Conservation (phyloP, 2,888 invertebrate genomes). For the Formica aserva region DNA sequence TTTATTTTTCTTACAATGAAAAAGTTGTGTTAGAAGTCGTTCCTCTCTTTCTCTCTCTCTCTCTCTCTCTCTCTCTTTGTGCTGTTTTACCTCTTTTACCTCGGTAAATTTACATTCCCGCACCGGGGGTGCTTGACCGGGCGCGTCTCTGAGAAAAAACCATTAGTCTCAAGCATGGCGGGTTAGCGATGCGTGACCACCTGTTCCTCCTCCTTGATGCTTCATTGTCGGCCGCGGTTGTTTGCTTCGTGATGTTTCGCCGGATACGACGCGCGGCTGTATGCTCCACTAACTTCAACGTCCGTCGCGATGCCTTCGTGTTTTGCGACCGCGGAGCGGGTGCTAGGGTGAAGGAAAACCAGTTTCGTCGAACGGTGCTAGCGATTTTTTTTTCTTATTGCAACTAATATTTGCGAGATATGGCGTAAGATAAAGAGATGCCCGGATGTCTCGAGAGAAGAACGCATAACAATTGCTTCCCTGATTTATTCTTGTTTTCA, state of each 20-base stretch:
- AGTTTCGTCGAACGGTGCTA: constrained; percentile 30
- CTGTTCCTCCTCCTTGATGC: constrained; percentile 60
- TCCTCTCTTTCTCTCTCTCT: too few species aligned
- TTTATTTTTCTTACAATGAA: background rate
- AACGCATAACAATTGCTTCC: background rate
- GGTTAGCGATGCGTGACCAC: constrained; percentile 68
- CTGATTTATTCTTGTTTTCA: background rate
- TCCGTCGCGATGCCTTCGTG: constrained; percentile 62
- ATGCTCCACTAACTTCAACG: constrained; percentile 70
- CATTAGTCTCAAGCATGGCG: constrained; percentile 4
- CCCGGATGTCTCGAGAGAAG: background rate
- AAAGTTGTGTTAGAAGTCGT: background rate
- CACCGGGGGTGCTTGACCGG: constrained; percentile 26
- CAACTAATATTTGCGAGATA: constrained; percentile 20
- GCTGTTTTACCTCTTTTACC: background rate
- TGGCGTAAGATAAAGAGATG: background rate
- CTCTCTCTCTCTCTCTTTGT: background rate
- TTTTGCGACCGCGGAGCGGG: constrained; percentile 12
- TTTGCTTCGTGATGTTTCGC: constrained; percentile 60
- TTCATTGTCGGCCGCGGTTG: constrained; percentile 64
- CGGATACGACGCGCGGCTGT: constrained; percentile 68
- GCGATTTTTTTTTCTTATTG: constrained; percentile 3
- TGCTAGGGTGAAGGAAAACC: constrained; percentile 33
- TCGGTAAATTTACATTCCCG: constrained; percentile 20
- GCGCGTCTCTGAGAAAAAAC: constrained; percentile 18